Conservation (phyloP, 2,888 invertebrate species). For the Drosophila mimetica region DNA sequence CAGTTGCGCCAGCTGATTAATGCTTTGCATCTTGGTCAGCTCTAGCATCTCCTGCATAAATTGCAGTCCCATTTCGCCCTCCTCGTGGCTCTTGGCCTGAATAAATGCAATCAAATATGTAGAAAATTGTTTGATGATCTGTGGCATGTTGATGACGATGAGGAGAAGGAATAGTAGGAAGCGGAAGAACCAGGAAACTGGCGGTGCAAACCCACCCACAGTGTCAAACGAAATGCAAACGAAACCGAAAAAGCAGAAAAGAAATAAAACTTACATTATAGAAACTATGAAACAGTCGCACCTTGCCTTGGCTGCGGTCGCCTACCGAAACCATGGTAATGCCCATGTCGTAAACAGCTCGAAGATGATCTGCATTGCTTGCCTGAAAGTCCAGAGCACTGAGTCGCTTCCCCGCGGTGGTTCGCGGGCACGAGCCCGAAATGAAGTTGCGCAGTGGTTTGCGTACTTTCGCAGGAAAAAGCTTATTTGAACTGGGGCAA, state of each 20-base stretch:
- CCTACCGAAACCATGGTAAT: slow-evolving; percentile 94
- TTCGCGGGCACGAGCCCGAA: slow-evolving; percentile 90
- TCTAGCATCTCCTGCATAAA: slow-evolving; percentile 99
- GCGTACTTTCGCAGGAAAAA: slow-evolving; percentile 93
- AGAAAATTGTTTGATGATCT: background rate
- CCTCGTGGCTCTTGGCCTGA: slow-evolving; percentile 93
- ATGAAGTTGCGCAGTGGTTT: slow-evolving; percentile 94
- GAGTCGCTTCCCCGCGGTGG: slow-evolving; percentile 86
- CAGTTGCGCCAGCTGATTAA: slow-evolving; percentile 83
- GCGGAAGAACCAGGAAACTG: slow-evolving; percentile 2
- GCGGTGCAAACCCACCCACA: background rate
- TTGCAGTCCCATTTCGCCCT: slow-evolving; percentile 95
- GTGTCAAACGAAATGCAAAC: slow-evolving; percentile 9
- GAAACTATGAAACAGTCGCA: slow-evolving; percentile 95
- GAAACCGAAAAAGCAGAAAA: slow-evolving; percentile 28
- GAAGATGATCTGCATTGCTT: slow-evolving; percentile 94
- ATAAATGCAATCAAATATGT: slow-evolving; percentile 16
- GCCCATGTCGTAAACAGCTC: slow-evolving; percentile 96
- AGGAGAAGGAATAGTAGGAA: background rate
- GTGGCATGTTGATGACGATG: background rate
- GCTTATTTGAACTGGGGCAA: slow-evolving; percentile 93
- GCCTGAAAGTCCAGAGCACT: slow-evolving; percentile 91
- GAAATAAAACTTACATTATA: slow-evolving; percentile 88
- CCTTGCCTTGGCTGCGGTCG: slow-evolving; percentile 89
- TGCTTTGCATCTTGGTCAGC: slow-evolving; percentile 89